Evolutionary conservation across 2,797 vertebrate species (phyloP).

Genomic region (Apodemus agrarius): DNA sequence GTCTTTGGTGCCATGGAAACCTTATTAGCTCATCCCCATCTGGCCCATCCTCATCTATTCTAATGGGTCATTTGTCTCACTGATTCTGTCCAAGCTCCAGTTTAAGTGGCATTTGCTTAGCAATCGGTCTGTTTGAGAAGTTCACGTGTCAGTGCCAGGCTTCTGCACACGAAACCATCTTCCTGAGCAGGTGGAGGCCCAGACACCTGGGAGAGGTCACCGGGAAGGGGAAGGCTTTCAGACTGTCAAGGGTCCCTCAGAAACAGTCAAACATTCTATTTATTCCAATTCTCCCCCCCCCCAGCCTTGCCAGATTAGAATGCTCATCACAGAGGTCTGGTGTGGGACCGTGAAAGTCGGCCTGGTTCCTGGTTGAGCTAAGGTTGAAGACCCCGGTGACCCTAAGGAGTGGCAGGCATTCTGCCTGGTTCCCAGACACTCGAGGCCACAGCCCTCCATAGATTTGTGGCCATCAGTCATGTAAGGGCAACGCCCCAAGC

Average conservation of each 20-base stretch:
- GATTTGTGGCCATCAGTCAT: no score
- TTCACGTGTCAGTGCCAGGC: background rate
- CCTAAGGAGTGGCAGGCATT: no score
- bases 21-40: slow-evolving; percentile 34
- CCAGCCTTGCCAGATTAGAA: slow-evolving; percentile 74
- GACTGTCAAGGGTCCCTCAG: slow-evolving; percentile 70
- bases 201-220: slow-evolving; percentile 13
- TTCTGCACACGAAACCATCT: background rate
- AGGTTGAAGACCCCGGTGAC: no score
- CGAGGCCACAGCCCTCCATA: no score
- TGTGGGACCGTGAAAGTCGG: no score
- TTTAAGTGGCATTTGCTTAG: slow-evolving; percentile 79
- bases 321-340: slow-evolving; percentile 67
- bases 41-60: slow-evolving; percentile 40
- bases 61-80: slow-evolving; percentile 66
- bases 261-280: slow-evolving; percentile 79
- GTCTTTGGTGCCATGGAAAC: background rate
- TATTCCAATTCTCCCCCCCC: slow-evolving; percentile 68
- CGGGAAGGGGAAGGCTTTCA: slow-evolving; percentile 38
- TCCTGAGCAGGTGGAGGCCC: slow-evolving; percentile 48
- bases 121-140: slow-evolving; percentile 73
- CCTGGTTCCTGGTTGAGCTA: no score
- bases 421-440: no score
- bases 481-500: no score
- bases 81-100: slow-evolving; percentile 52